These are phyloP conservation scores for Neomicropteryx cornuta DNA, from an alignment of 1,140 invertebrate genomes.

Conservation along the genomic window DNA sequence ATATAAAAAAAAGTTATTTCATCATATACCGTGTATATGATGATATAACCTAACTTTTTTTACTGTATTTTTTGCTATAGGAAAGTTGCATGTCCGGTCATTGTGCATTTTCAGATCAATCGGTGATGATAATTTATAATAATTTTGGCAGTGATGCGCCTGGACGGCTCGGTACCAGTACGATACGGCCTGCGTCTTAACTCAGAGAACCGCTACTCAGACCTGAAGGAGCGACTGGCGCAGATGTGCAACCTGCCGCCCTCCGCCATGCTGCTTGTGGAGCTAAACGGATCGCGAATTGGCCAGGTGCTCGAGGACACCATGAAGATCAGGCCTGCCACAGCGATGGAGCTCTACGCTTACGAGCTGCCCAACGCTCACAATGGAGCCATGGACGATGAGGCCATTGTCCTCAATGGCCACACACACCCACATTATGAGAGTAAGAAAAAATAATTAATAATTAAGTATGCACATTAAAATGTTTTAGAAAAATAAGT, in stretches of 20 bases:
- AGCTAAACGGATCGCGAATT: slow-evolving; percentile 56
- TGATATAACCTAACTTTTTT: no score
- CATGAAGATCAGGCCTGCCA: slow-evolving; percentile 20
- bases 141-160: slow-evolving; percentile 49
- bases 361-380: slow-evolving; percentile 29
- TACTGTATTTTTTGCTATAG: no score
- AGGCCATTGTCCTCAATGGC: no score
- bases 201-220: slow-evolving; percentile 64
- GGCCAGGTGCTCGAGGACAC: slow-evolving; percentile 34
- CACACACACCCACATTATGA: no score
- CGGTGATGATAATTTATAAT: no score
- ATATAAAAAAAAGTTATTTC: no score
- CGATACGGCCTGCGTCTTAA: slow-evolving; percentile 74
- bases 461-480: no score
- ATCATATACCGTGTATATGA: no score
- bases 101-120: neutral
- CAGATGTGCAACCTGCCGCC: slow-evolving; percentile 49
- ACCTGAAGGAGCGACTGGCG: slow-evolving; percentile 58
- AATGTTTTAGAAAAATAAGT: no score
- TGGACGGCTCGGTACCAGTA: slow-evolving; percentile 68
- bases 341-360: slow-evolving; percentile 24
- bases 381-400: no score
- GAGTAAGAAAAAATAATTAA: no score
- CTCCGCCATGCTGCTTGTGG: slow-evolving; percentile 49
- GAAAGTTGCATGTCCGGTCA: neutral